Evolutionary conservation across 2,888 invertebrate genomes (phyloP).

Genomic region (Lymantria dispar): DNA sequence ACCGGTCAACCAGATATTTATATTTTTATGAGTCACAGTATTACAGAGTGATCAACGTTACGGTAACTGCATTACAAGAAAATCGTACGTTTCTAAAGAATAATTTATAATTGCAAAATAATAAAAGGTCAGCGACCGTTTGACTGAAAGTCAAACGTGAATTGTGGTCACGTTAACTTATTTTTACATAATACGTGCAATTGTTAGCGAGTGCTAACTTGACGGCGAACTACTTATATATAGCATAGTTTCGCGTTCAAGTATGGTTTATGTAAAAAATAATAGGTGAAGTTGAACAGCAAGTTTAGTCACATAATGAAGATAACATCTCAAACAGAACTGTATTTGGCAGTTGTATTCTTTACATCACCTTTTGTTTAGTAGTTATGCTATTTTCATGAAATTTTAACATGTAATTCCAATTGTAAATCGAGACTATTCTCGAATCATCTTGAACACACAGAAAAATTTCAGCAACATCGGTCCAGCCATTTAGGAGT

Average conservation of each 20-base stretch:
- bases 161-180: constrained; percentile 42
- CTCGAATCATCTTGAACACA: too few species aligned
- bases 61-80: constrained; percentile 4
- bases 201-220: constrained; percentile 10
- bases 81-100: constrained; percentile 36
- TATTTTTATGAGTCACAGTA: neutral
- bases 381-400: too few species aligned
- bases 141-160: constrained; percentile 31
- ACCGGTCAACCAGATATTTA: too few species aligned
- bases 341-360: too few species aligned
- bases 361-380: too few species aligned
- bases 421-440: too few species aligned
- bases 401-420: too few species aligned
- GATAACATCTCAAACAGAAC: neutral
- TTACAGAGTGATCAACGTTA: neutral
- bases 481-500: too few species aligned
- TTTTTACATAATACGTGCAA: constrained; percentile 45
- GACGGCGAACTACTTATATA: neutral
- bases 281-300: neutral
- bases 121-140: constrained; percentile 56
- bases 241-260: neutral
- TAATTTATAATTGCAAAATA: constrained; percentile 41
- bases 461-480: too few species aligned
- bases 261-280: neutral
- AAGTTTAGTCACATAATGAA: neutral